phyloP scores from a whole-genome alignment of 2,113 vertebrate species.

The Origma solitaria region DNA sequence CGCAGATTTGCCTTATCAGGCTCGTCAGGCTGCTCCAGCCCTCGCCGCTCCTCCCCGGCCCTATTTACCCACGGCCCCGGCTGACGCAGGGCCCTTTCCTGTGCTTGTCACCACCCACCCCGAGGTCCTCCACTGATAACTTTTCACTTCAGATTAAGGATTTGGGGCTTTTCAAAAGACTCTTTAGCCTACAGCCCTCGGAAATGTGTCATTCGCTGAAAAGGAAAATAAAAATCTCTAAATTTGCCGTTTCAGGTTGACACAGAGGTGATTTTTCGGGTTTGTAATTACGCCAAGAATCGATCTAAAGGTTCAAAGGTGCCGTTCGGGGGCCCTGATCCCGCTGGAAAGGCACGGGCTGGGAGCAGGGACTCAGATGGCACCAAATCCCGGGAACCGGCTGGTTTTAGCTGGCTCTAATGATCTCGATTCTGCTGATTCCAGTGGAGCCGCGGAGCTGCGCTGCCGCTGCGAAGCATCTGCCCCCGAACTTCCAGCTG shows the following conservation, averaged over 20 bases:
- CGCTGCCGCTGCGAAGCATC: neutral
- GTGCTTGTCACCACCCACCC: conserved; percentile 22
- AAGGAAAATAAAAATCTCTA: neutral
- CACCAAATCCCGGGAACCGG: neutral
- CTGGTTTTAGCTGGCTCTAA: conserved; percentile 26
- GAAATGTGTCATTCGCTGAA: neutral
- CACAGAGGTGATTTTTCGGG: neutral
- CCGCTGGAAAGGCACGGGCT: neutral
- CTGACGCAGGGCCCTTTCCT: conserved; percentile 48
- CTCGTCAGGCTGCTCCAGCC: conserved; percentile 25
- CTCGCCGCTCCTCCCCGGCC: neutral
- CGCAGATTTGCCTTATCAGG: conserved; percentile 54
- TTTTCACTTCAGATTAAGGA: conserved; percentile 2
- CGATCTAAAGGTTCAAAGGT: neutral
- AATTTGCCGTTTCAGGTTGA: neutral
- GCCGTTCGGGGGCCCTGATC: neutral
- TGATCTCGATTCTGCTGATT: conserved; percentile 29
- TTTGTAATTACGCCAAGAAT: neutral
- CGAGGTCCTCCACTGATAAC: conserved; percentile 18
- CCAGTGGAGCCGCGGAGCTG: neutral
- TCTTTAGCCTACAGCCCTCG: neutral
- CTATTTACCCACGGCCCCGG: conserved; percentile 15
- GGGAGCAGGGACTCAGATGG: neutral
- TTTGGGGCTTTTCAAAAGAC: neutral
- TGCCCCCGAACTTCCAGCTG: conserved; percentile 45